These are phyloP conservation scores for Jaculus jaculus DNA, from an alignment of 2,113 vertebrate genomes.

Conservation along the genomic window DNA sequence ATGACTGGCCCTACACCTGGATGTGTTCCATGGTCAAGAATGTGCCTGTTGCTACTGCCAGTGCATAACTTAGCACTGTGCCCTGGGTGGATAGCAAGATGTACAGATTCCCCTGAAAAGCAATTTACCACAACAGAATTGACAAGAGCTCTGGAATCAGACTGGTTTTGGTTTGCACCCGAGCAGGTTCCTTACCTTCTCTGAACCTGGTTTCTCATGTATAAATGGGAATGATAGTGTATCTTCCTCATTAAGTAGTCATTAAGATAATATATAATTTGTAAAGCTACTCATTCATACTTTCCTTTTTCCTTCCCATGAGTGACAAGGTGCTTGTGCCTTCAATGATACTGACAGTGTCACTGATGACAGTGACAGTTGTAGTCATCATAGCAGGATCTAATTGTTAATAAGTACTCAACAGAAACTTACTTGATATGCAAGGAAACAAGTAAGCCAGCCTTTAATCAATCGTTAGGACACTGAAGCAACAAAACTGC, in stretches of 20 bases:
- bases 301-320: background rate
- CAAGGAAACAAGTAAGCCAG: constrained; percentile 20
- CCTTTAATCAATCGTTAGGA: background rate
- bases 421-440: background rate
- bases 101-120: background rate
- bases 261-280: background rate
- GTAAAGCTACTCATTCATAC: background rate
- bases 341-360: background rate
- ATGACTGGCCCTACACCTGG: background rate
- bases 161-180: background rate
- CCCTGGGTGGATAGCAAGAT: background rate
- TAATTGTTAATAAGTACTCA: background rate
- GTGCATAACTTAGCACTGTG: background rate
- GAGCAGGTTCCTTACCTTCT: background rate
- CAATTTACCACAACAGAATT: background rate
- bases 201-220: background rate
- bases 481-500: background rate
- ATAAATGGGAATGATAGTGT: background rate
- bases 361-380: background rate
- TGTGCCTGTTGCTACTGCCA: background rate
- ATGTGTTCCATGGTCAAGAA: background rate
- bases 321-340: background rate
- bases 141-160: background rate
- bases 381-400: background rate
- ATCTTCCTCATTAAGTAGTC: background rate